Conservation (phyloP, 2,888 invertebrate genomes). For the Hypomecis atomaria region DNA sequence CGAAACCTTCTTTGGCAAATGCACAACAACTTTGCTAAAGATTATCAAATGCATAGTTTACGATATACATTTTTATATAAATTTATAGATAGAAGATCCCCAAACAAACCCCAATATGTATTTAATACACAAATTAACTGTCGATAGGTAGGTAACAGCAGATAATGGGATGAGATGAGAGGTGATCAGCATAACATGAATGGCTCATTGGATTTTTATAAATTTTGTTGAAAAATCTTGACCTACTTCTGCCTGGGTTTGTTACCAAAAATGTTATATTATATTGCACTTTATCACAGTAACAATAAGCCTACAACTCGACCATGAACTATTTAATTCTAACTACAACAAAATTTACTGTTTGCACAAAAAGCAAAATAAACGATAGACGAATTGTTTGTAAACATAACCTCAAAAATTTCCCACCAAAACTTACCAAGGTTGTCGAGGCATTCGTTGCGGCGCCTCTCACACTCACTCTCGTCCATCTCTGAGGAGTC, state of each 20-base stretch:
- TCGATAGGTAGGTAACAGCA: no score
- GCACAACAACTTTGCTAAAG: no score
- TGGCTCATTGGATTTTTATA: neutral
- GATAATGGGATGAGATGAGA: no score
- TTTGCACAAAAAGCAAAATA: constrained; percentile 21
- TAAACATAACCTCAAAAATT: constrained; percentile 80
- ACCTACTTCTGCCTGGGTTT: constrained; percentile 17
- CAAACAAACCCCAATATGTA: no score
- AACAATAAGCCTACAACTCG: neutral
- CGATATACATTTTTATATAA: no score
- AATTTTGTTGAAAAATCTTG: constrained; percentile 10
- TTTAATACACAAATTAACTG: no score
- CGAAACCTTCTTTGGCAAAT: no score
- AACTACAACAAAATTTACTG: neutral
- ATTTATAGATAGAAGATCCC: no score
- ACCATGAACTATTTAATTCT: neutral
- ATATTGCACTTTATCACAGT: neutral
- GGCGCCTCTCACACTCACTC: constrained; percentile 93
- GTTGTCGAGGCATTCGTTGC: constrained; percentile 93
- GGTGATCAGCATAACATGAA: no score
- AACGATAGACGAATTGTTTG: constrained; percentile 58
- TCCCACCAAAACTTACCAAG: constrained; percentile 77
- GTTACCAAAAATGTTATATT: neutral
- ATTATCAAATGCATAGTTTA: no score
- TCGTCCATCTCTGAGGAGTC: constrained; percentile 97